These are phyloP conservation scores for Periparus ater DNA, from an alignment of 2,797 vertebrate genomes.

Conservation along the genomic window DNA sequence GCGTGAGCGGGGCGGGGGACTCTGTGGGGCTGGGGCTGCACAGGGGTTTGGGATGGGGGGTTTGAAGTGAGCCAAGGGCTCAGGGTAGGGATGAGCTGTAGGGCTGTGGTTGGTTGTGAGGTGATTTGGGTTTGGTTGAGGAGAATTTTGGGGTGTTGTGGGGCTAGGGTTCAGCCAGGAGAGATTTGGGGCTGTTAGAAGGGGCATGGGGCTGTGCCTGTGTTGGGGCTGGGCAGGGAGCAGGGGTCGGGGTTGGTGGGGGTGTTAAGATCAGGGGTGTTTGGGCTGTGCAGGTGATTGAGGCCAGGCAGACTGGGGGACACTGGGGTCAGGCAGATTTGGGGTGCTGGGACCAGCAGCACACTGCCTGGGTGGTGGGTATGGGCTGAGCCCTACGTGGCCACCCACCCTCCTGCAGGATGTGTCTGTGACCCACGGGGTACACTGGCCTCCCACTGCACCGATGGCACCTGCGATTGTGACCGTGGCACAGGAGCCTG, in stretches of 20 bases:
- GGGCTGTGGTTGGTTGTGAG: background rate
- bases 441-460: constrained; percentile 35
- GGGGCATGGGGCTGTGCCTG: background rate
- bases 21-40: rapidly evolving
- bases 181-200: background rate
- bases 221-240: background rate
- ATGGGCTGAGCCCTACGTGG: rapidly evolving
- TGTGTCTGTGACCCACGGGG: constrained; percentile 16
- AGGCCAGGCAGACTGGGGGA: background rate
- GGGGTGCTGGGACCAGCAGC: background rate
- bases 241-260: rapidly evolving
- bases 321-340: background rate
- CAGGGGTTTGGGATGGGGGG: rapidly evolving
- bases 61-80: background rate
- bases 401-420: background rate
- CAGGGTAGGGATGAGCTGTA: background rate
- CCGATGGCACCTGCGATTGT: background rate
- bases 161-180: background rate
- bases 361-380: rapidly evolving
- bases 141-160: background rate
- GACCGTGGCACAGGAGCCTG: constrained; percentile 79
- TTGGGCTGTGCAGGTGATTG: background rate
- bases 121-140: rapidly evolving
- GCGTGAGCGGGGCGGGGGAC: constrained; percentile 65
- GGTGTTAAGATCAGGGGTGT: background rate